phyloP scores from a whole-genome alignment of 2,113 vertebrate genomes.

The Connochaetes taurinus region DNA sequence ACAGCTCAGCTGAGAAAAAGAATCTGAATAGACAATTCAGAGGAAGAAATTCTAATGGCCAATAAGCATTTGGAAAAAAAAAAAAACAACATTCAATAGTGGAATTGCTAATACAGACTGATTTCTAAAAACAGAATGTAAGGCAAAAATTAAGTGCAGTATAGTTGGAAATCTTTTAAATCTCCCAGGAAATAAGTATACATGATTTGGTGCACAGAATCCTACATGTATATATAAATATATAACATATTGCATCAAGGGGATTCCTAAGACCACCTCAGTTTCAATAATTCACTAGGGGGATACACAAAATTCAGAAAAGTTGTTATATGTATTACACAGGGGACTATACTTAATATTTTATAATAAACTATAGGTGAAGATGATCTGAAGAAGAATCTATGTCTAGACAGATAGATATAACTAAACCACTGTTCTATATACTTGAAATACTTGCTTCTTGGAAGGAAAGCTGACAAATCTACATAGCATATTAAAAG shows the following conservation, averaged over 20 bases:
- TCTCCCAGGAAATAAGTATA: neutral
- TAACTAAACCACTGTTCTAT: neutral
- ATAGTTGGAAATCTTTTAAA: constrained; percentile 15
- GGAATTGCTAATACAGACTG: neutral
- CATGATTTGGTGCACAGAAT: neutral
- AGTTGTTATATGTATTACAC: neutral
- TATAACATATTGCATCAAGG: neutral
- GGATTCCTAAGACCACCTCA: neutral
- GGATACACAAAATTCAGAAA: neutral
- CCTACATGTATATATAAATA: neutral
- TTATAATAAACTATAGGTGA: neutral
- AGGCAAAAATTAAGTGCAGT: constrained; percentile 6
- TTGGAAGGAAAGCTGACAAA: neutral
- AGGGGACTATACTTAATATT: neutral
- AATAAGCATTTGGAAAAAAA: constrained; percentile 31
- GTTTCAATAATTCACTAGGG: neutral
- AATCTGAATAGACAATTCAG: constrained; percentile 24
- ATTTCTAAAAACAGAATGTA: constrained; percentile 45
- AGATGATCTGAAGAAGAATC: neutral
- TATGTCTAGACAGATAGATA: neutral
- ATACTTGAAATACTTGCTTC: neutral
- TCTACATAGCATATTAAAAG: neutral
- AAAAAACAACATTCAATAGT: neutral
- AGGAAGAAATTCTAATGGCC: constrained; percentile 42
- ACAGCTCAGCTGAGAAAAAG: constrained; percentile 36